phyloP scores from a whole-genome alignment of 2,888 invertebrate species.

The Agriopis aurantiaria region DNA sequence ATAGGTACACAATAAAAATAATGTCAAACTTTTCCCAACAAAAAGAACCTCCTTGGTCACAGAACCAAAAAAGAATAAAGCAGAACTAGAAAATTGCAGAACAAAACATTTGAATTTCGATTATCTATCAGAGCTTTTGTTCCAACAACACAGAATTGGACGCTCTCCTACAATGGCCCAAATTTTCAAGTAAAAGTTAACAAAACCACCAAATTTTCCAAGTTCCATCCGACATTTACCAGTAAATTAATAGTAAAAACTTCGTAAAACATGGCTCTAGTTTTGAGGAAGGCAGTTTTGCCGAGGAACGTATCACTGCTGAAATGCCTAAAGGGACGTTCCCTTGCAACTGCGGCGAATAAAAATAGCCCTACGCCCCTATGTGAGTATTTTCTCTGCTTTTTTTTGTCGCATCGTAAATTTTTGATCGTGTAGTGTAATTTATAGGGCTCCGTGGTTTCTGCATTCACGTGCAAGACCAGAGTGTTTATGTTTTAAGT shows the following conservation, averaged over 20 bases:
- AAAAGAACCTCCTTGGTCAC: slow-evolving; percentile 28
- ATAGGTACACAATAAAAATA: no score
- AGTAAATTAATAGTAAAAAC: slow-evolving; percentile 29
- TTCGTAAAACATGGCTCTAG: slow-evolving; percentile 69
- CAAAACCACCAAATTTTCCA: slow-evolving; percentile 55
- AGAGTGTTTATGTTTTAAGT: background rate
- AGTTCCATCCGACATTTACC: slow-evolving; percentile 47
- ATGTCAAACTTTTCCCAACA: slow-evolving; percentile 2
- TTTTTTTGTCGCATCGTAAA: background rate
- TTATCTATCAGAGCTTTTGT: slow-evolving; percentile 57
- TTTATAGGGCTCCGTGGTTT: background rate
- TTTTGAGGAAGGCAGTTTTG: slow-evolving; percentile 71
- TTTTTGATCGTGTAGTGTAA: slow-evolving; percentile 1
- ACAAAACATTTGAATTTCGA: slow-evolving; percentile 56
- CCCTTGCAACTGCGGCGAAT: slow-evolving; percentile 61
- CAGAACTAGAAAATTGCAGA: slow-evolving; percentile 52
- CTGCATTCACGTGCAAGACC: background rate
- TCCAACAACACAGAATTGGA: slow-evolving; percentile 56
- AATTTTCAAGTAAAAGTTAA: slow-evolving; percentile 69
- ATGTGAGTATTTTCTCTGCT: slow-evolving; percentile 60
- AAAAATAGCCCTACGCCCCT: slow-evolving; percentile 62
- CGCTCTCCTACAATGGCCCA: slow-evolving; percentile 68
- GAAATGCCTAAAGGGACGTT: slow-evolving; percentile 71
- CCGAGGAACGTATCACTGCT: slow-evolving; percentile 70
- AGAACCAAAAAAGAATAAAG: slow-evolving; percentile 32